These are phyloP conservation scores for Platynereis dumerilii DNA, from an alignment of 2,888 invertebrate species.

Conservation along the genomic window DNA sequence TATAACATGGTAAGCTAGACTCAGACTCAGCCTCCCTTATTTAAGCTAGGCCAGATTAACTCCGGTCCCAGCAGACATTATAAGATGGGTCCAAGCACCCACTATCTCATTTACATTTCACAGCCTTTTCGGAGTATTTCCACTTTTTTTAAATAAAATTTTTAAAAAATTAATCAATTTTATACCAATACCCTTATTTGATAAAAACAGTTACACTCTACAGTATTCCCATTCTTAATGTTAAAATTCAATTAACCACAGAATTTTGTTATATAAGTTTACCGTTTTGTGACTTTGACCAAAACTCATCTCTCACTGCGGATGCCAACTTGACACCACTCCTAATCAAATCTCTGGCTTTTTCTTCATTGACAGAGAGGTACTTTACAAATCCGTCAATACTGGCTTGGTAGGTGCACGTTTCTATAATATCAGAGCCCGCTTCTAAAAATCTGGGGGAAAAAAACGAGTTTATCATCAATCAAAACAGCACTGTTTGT, in stretches of 20 bases:
- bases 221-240: too few species aligned
- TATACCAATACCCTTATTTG: too few species aligned
- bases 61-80: too few species aligned
- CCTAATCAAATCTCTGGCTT: slow-evolving; percentile 76
- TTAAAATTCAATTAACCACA: not conserved
- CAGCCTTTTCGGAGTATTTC: too few species aligned
- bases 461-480: slow-evolving; percentile 16
- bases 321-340: slow-evolving; percentile 78
- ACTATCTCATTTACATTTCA: too few species aligned
- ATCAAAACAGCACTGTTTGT: not conserved
- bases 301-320: slow-evolving; percentile 68
- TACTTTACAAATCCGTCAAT: slow-evolving; percentile 76
- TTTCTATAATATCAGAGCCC: slow-evolving; percentile 86
- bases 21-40: too few species aligned
- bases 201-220: too few species aligned
- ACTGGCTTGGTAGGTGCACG: slow-evolving; percentile 89
- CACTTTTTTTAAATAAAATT: too few species aligned
- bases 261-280: not conserved
- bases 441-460: slow-evolving; percentile 69
- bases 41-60: too few species aligned
- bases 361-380: slow-evolving; percentile 73
- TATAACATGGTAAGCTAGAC: too few species aligned
- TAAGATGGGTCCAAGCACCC: too few species aligned
- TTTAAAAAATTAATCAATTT: too few species aligned
- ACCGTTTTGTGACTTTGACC: slow-evolving; percentile 22